Base-by-base conservation (phyloP, 2,797 vertebrate species). In the Phalloptychus januarius region DNA sequence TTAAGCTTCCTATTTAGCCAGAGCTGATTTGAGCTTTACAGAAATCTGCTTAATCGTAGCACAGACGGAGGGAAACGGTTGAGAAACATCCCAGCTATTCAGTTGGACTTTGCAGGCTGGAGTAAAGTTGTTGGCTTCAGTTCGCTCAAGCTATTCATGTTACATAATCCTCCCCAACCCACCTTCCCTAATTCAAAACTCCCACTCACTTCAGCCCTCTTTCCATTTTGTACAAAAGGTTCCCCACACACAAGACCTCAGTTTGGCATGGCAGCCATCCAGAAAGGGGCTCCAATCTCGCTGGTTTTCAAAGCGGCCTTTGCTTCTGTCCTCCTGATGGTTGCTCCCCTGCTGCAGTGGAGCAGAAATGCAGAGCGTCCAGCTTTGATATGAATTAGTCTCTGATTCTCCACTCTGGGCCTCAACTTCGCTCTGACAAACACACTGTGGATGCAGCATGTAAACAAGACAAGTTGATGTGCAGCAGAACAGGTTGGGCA, bases 281-380 rank as follows among this genome's bases (percentile, higher is more conserved):
- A 94, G 90, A 85, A 86, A 85, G 87, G 82, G 92, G 88, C 89
- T 93, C 91, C 91, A 78, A 82, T 89, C 90, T 92, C 81, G 78
- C 85, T 83, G 23, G 20, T n/a, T 92, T 93, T 94, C 91, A 94
- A 92, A 94, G 92, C 75, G 81, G 76, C 86, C 90, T 92, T 92
- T 90, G 85, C 91, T 91, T n/a, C 83, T 74, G 82, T 90, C 84
- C 85, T 92, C 91, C 89, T 94, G 92, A 94, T 87, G 90, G 85
- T 83, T 81, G 84, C 87, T 82, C 74, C 72, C 76, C 81, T 76
- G 86, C 90, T 84, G 87, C 88, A 90, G 81, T 79, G 83, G 83
- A 89, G 87, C 91, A 88, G 86, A 87, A 88, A 83, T 71, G 81
- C 82, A 25, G 38, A 80, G 71, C 74, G 38, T 89, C 80, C 82